phyloP scores from a whole-genome alignment of 2,797 vertebrate genomes.

The Lepidocolaptes lacrymiger region DNA sequence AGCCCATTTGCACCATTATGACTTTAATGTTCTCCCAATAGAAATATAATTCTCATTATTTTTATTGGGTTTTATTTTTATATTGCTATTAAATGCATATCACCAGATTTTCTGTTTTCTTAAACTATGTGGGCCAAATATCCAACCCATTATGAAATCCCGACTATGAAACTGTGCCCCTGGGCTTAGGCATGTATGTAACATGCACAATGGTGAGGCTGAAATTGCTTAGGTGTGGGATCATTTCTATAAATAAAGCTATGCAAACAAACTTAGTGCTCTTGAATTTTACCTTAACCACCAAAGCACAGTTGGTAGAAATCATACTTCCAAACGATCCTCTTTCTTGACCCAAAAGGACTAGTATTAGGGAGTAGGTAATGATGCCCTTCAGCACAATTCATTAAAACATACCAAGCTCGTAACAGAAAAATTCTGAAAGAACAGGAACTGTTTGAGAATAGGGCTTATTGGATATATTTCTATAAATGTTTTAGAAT shows the following conservation, averaged over 20 bases:
- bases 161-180: not conserved
- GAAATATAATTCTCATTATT: slow-evolving; percentile 68
- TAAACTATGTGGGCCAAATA: slow-evolving; percentile 54
- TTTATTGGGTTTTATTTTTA: slow-evolving; percentile 68
- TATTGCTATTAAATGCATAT: slow-evolving; percentile 52
- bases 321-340: not conserved
- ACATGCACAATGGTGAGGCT: not conserved
- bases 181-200: not conserved
- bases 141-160: slow-evolving; percentile 11
- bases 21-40: slow-evolving; percentile 54
- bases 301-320: not conserved
- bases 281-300: slow-evolving; percentile 15
- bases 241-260: slow-evolving; percentile 26
- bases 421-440: not conserved
- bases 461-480: not conserved
- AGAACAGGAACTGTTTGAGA: not conserved
- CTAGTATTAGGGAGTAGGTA: not conserved
- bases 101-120: slow-evolving; percentile 48
- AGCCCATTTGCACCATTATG: slow-evolving; percentile 61
- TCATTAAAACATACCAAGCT: not conserved
- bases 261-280: slow-evolving; percentile 1
- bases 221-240: not conserved
- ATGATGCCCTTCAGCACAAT: not conserved
- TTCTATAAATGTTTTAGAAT: not conserved
- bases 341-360: slow-evolving; percentile 2